Evolutionary conservation across 1,140 invertebrate species (phyloP), one percentile per base, ranked within the genome.

Genomic region (Drosophila funebris): DNA sequence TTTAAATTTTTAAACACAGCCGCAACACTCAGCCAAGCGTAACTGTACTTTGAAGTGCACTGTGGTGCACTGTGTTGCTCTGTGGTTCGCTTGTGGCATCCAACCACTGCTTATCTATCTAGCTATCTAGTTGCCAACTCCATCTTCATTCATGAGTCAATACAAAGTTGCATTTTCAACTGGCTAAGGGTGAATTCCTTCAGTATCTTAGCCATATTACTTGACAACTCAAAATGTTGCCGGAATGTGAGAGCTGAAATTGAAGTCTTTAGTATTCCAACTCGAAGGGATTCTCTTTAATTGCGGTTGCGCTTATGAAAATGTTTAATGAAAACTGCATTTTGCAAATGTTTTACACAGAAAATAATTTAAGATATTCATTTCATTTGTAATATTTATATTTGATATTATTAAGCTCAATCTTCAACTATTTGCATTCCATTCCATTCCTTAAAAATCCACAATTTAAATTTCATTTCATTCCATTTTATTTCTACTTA

Each of bases 31-130:
- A 62, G 20, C 9, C 46, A 54, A 37, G 11, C 33, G 13, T 31
- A 52, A 71, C 60, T 71, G 68, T 64, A 71, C 43, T 46, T 48
- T 44, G 3, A 9, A 57, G 22, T 43, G 22, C 6, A 27, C 52
- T 39, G 18, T 22, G 11, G 11, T 36, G 5, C 14, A 11, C 16
- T 6, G n/a, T n/a, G n/a, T n/a, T n/a, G n/a, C n/a, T n/a, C n/a
- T 24, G 11, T 24, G 43, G 39, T 7, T 22, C n/a, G n/a, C n/a
- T n/a, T n/a, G n/a, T n/a, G n/a, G n/a, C n/a, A 16, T 18, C 16
- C 6, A 18, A 1, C 39, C 16, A 4, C 16, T 41, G 14, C 6
- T 18, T 5, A 14, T 43, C 41, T 43, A 18, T 43, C 18, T 8
- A 14, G 14, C 24, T 29, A 18, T 43, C 18, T 8, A 14, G 14